Conservation (phyloP, 2,888 invertebrate genomes). For the Tiliacea aurago region DNA sequence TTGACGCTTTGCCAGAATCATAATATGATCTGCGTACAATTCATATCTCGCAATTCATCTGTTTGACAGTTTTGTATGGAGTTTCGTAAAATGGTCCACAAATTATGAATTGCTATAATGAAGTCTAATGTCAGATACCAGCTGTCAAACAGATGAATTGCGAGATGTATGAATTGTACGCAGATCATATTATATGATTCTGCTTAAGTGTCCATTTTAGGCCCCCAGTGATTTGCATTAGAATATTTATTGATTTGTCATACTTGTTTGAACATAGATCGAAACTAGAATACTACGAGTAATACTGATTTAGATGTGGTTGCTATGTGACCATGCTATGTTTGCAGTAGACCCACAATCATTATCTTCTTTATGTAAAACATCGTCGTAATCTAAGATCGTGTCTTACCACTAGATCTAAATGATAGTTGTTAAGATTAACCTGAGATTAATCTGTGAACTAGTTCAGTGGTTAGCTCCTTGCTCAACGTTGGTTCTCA, state of each 20-base stretch:
- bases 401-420: constrained; percentile 80
- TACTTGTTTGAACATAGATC: constrained; percentile 31
- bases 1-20: too few species aligned
- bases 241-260: constrained; percentile 32
- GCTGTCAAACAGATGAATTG: too few species aligned
- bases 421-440: constrained; percentile 85
- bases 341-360: constrained; percentile 29
- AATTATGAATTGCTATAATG: too few species aligned
- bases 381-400: constrained; percentile 69
- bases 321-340: constrained; percentile 3
- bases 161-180: too few species aligned
- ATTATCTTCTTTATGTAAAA: constrained; percentile 56
- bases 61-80: too few species aligned
- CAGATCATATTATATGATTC: too few species aligned
- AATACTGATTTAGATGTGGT: background rate
- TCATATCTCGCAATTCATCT: too few species aligned
- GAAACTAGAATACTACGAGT: constrained; percentile 40
- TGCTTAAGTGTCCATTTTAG: too few species aligned
- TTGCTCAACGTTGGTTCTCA: constrained; percentile 86
- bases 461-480: constrained; percentile 81
- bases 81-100: too few species aligned
- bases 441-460: constrained; percentile 83
- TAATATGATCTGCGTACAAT: too few species aligned
- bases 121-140: too few species aligned
- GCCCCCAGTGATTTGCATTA: constrained; percentile 23